phyloP scores from a whole-genome alignment of 2,113 vertebrate genomes.

The Hyla sarda region DNA sequence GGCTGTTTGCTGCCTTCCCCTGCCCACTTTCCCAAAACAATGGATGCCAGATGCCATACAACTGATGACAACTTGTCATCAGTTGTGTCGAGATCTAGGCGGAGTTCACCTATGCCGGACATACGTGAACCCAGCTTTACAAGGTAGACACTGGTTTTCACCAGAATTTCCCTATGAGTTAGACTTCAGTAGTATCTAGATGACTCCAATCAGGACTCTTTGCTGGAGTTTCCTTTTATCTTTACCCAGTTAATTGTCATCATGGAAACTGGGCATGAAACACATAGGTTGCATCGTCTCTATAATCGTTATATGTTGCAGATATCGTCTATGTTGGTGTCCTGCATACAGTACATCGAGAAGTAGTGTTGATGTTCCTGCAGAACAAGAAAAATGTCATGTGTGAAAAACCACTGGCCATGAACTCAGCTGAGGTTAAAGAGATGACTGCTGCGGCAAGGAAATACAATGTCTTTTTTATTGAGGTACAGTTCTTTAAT shows the following conservation, averaged over 20 bases:
- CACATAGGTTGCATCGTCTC: neutral
- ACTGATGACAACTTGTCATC: too few species aligned
- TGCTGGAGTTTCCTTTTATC: neutral
- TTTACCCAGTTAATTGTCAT: neutral
- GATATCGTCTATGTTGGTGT: constrained; percentile 74
- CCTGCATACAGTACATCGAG: constrained; percentile 70
- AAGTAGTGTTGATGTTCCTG: constrained; percentile 70
- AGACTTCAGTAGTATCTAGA: too few species aligned
- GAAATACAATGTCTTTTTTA: constrained; percentile 72
- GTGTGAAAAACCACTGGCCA: constrained; percentile 86
- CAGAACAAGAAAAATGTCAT: constrained; percentile 80
- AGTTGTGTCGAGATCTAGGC: too few species aligned
- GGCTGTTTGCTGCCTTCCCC: too few species aligned
- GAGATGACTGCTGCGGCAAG: constrained; percentile 73
- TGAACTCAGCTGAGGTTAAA: constrained; percentile 77
- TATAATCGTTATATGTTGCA: constrained; percentile 54
- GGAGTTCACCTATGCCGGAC: too few species aligned
- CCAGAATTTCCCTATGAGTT: too few species aligned
- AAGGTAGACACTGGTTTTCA: too few species aligned
- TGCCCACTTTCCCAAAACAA: too few species aligned
- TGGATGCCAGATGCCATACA: too few species aligned
- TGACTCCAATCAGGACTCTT: too few species aligned
- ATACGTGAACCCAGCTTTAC: too few species aligned
- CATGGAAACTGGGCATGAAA: neutral
- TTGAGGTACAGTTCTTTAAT: constrained; percentile 61